phyloP scores from a whole-genome alignment of 2,888 invertebrate species.

The Parthenolecanium corni region DNA sequence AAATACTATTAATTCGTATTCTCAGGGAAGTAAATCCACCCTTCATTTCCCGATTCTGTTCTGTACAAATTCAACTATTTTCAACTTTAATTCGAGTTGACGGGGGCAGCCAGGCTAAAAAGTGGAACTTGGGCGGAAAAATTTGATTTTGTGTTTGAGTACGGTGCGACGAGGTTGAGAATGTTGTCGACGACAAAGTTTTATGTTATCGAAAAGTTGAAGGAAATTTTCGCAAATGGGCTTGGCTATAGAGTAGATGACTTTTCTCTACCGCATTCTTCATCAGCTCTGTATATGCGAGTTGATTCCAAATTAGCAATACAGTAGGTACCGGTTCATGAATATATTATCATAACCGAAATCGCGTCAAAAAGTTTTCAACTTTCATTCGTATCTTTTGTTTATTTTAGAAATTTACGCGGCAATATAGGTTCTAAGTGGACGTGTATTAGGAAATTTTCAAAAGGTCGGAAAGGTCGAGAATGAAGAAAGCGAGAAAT shows the following conservation, averaged over 20 bases:
- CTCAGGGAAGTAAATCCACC: too few relatives aligned
- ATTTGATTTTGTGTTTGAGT: slow-evolving; percentile 16
- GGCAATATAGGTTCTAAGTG: too few relatives aligned
- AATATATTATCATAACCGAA: slow-evolving; percentile 14
- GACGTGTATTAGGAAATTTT: too few relatives aligned
- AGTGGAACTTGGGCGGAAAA: neutral
- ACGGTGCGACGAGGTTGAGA: neutral
- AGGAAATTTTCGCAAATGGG: slow-evolving; percentile 13
- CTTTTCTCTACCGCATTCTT: slow-evolving; percentile 5
- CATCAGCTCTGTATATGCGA: slow-evolving; percentile 1
- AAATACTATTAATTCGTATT: too few relatives aligned
- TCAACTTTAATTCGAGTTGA: too few relatives aligned
- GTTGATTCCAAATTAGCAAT: slow-evolving; percentile 12
- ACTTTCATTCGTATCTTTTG: too few relatives aligned
- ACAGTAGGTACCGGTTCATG: slow-evolving; percentile 11
- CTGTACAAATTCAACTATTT: too few relatives aligned
- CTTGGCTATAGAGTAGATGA: neutral
- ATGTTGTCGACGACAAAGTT: slow-evolving; percentile 1
- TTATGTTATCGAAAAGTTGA: slow-evolving; percentile 18
- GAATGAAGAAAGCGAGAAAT: too few relatives aligned
- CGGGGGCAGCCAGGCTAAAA: too few relatives aligned
- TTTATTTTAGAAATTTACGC: too few relatives aligned
- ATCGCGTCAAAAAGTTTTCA: neutral
- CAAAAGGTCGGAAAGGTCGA: too few relatives aligned
- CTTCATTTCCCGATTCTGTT: too few relatives aligned